A percentile compares a stretch with the other conserved stretches of the same genome.
Evolutionary conservation across 2,888 invertebrate genomes (phyloP).

Genomic region (Theristus sp.): DNA sequence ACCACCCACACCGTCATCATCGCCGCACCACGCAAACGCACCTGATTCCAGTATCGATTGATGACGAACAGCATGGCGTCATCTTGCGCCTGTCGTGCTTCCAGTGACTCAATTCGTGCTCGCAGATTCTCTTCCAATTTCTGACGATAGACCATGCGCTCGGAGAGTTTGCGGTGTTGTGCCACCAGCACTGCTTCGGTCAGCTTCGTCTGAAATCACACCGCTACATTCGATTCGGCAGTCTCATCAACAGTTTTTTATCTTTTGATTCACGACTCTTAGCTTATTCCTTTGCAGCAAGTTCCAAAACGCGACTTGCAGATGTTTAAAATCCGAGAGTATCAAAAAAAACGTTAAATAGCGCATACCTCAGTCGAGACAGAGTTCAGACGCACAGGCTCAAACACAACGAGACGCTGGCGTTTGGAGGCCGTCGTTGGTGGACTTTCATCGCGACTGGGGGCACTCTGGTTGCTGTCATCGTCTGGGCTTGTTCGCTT

Average conservation of each 20-base stretch:
- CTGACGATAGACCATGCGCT: constrained; percentile 65
- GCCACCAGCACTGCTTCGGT: constrained; percentile 36
- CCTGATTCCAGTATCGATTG: constrained; percentile 78
- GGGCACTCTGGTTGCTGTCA: not conserved
- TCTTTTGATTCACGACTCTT: too few species aligned
- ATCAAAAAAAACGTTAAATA: not conserved
- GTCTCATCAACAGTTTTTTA: not conserved
- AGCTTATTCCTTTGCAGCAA: not conserved
- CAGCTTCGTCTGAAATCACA: constrained; percentile 18
- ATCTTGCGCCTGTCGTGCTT: constrained; percentile 82
- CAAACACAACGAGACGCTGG: constrained; percentile 15
- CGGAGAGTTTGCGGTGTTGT: constrained; percentile 82
- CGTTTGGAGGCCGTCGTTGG: constrained; percentile 12
- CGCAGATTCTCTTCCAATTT: constrained; percentile 65
- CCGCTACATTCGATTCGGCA: not conserved
- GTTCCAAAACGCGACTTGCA: not conserved
- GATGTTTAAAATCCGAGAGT: not conserved
- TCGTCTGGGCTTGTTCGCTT: constrained; percentile 3
- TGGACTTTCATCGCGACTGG: not conserved
- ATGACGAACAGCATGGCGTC: constrained; percentile 94
- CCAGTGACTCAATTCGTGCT: constrained; percentile 76
- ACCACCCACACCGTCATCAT: too few species aligned
- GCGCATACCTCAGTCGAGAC: constrained; percentile 17
- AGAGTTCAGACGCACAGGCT: constrained; percentile 19
- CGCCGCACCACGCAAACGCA: too few species aligned